Evolutionary conservation across 2,888 invertebrate genomes (phyloP).

Genomic region (Drosophila aldrichi): DNA sequence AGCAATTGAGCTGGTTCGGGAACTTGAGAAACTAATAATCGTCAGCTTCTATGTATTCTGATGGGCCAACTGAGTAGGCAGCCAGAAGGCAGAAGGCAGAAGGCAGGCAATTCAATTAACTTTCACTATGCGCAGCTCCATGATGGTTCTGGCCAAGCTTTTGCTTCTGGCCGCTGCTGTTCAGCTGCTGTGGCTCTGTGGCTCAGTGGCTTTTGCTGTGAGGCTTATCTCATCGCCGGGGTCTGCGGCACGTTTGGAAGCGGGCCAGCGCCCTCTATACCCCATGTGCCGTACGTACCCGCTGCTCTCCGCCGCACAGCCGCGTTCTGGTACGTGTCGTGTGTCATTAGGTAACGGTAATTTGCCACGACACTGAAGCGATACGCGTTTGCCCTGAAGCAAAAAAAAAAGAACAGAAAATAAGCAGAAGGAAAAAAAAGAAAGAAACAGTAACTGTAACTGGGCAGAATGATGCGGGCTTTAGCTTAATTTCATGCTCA

Average conservation of each 20-base stretch:
- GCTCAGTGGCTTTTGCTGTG: constrained; percentile 5
- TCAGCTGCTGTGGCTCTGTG: constrained; percentile 6
- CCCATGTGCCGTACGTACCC: neutral
- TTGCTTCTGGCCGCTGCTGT: constrained; percentile 24
- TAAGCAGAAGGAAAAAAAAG: neutral
- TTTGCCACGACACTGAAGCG: constrained; percentile 58
- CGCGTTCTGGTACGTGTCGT: constrained; percentile 57
- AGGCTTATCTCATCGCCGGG: constrained; percentile 46
- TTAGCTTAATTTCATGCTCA: constrained; percentile 53
- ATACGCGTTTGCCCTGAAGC: constrained; percentile 34
- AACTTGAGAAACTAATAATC: neutral
- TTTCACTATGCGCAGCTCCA: constrained; percentile 51
- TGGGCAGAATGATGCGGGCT: constrained; percentile 44
- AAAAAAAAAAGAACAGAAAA: neutral
- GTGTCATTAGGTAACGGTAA: constrained; percentile 72
- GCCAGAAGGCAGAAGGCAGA: constrained; percentile 10
- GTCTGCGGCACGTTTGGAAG: constrained; percentile 55
- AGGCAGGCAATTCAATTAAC: constrained; percentile 56
- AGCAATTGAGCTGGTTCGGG: constrained; percentile 3
- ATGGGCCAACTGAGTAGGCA: constrained; percentile 22
- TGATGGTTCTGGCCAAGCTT: constrained; percentile 46
- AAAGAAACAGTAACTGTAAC: constrained; percentile 14
- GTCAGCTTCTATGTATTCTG: constrained; percentile 10
- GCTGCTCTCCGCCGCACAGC: neutral
- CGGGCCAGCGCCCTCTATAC: constrained; percentile 23